phyloP scores from a whole-genome alignment of 2,888 invertebrate genomes.

The Cerastis rubricosa region DNA sequence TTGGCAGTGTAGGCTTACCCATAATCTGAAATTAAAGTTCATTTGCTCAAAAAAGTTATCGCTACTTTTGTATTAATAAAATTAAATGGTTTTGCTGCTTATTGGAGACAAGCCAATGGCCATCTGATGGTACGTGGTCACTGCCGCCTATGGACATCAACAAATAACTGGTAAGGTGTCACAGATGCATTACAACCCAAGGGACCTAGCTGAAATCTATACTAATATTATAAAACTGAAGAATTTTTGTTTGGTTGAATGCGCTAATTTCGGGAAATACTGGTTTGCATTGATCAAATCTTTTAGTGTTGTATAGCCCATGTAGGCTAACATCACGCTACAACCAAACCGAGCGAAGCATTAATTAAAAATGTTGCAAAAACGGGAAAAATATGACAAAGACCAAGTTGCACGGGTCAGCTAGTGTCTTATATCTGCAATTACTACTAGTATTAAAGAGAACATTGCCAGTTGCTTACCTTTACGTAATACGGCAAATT shows the following conservation, averaged over 20 bases:
- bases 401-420: no score
- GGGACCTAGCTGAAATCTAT: not conserved
- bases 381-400: no score
- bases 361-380: no score
- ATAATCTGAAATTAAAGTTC: conserved; percentile 70
- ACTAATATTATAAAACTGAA: no score
- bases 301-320: no score
- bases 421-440: no score
- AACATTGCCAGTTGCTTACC: conserved; percentile 62
- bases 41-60: not conserved
- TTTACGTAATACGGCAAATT: conserved; percentile 72
- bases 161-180: not conserved
- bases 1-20: conserved; percentile 80
- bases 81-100: not conserved
- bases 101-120: not conserved
- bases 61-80: not conserved
- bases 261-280: no score
- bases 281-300: no score
- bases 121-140: not conserved
- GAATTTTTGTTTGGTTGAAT: no score
- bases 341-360: no score
- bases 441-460: not conserved
- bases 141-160: not conserved
- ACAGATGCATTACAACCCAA: not conserved
- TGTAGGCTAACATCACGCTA: no score